Conservation (phyloP, 2,888 invertebrate species). For the Odontothrips loti region DNA sequence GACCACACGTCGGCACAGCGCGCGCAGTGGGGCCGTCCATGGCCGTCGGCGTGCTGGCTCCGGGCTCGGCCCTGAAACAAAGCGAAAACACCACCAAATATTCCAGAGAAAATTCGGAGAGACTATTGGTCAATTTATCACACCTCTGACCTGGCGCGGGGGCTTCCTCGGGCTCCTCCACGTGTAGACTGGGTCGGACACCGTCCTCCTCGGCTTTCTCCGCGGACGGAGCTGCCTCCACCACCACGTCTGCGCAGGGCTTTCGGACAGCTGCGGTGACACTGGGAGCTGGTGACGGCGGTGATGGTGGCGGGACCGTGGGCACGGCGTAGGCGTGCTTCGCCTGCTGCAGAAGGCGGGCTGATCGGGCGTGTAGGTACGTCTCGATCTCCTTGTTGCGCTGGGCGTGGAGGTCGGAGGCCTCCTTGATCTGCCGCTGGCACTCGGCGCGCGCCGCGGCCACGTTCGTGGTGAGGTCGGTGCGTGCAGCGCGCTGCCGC, state of each 20-base stretch:
- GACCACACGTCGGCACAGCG: neutral
- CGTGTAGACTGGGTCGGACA: neutral
- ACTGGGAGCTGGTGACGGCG: neutral
- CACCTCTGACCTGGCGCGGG: neutral
- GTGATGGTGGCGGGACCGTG: neutral
- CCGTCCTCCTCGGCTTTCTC: neutral
- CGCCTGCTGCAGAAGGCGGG: neutral
- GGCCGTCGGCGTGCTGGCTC: neutral
- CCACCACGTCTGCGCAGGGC: neutral
- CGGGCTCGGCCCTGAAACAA: neutral
- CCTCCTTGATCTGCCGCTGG: conserved; percentile 5
- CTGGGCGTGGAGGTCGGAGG: neutral
- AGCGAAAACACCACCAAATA: too few relatives aligned
- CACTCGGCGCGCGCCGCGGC: neutral
- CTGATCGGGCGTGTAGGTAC: neutral
- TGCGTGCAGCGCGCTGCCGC: neutral
- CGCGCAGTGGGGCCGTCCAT: conserved; percentile 7
- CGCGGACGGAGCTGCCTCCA: neutral
- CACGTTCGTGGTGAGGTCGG: neutral
- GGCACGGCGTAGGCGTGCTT: conserved; percentile 1
- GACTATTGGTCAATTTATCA: too few relatives aligned
- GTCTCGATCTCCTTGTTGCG: neutral
- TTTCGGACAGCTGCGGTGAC: neutral
- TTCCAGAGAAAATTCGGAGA: too few relatives aligned
- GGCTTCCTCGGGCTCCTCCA: neutral